Evolutionary conservation across 2,888 invertebrate genomes (phyloP).

Genomic region (Rhyacophila evoluta): DNA sequence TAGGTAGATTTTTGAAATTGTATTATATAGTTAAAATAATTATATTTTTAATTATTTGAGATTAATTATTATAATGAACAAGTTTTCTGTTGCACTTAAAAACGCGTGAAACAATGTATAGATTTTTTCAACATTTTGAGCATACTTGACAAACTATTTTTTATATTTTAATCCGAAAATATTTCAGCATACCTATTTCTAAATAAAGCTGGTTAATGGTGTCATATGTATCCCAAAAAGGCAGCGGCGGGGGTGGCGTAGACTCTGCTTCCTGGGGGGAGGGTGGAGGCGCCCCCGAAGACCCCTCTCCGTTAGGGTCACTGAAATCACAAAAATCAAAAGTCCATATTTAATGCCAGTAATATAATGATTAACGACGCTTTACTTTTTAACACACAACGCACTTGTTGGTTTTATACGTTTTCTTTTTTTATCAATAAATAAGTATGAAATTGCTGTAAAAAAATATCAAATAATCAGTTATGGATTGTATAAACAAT

Average conservation of each 20-base stretch:
- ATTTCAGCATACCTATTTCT: conserved; percentile 75
- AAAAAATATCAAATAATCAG: too few species aligned
- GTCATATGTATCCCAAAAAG: conserved; percentile 92
- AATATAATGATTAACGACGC: neutral
- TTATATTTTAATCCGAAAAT: too few species aligned
- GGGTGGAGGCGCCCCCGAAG: conserved; percentile 56
- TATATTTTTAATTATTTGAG: too few species aligned
- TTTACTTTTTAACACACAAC: neutral
- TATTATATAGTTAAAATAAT: too few species aligned
- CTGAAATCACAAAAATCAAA: conserved; percentile 60
- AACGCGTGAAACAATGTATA: too few species aligned
- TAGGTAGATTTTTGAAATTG: too few species aligned
- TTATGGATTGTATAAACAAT: too few species aligned
- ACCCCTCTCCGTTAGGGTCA: conserved; percentile 60
- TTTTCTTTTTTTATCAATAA: neutral
- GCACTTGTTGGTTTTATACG: neutral
- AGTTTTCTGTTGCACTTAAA: too few species aligned
- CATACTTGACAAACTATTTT: too few species aligned
- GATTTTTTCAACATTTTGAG: too few species aligned
- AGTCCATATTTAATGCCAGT: neutral
- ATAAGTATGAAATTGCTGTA: too few species aligned
- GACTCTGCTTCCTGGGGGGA: conserved; percentile 60
- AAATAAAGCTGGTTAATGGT: conserved; percentile 91
- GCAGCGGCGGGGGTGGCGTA: conserved; percentile 68
- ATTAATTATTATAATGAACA: too few species aligned